phyloP scores from a whole-genome alignment of 2,113 vertebrate species.

The Sceloporus undulatus region DNA sequence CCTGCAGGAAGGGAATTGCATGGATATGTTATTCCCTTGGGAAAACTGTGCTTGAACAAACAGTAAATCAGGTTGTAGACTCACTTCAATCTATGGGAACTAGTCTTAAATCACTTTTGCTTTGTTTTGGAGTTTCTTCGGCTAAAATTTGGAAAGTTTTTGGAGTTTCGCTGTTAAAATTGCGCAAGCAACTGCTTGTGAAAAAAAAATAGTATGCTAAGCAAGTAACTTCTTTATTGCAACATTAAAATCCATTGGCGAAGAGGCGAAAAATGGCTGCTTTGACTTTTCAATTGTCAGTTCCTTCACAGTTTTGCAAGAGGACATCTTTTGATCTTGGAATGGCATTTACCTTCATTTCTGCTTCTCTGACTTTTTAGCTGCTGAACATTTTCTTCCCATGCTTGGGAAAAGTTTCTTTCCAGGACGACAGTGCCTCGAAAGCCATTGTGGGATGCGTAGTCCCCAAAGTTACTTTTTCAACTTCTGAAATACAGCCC shows the following conservation, averaged over 20 bases:
- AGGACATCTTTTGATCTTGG: slow-evolving; percentile 9
- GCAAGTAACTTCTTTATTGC: slow-evolving; percentile 12
- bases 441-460: no score
- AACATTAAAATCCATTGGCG: background rate
- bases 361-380: background rate
- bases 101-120: background rate
- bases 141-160: background rate
- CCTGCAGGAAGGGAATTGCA: no score
- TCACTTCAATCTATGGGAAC: no score
- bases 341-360: background rate
- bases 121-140: background rate
- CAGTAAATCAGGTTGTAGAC: no score
- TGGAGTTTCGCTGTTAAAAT: no score
- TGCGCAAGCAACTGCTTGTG: background rate
- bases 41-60: no score
- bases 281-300: background rate
- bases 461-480: no score
- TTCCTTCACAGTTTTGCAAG: background rate
- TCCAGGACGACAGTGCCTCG: no score
- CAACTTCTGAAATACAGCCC: no score
- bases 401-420: no score
- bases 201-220: background rate
- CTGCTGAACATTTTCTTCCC: no score
- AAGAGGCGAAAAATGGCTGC: background rate
- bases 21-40: background rate